These are phyloP conservation scores for Coreoperca whiteheadi DNA, from an alignment of 2,113 vertebrate genomes.

Conservation along the genomic window DNA sequence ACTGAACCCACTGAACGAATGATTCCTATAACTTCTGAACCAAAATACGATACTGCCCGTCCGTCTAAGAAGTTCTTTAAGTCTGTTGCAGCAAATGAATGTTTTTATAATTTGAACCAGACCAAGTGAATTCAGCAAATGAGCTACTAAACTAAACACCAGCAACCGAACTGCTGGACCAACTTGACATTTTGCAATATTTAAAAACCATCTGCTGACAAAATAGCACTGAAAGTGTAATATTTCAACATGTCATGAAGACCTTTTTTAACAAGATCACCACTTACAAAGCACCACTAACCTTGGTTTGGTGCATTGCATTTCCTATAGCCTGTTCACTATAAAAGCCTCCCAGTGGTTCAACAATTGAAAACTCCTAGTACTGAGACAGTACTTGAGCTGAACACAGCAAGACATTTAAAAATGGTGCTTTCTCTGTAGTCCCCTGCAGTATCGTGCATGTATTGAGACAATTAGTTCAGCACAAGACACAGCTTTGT, in stretches of 20 bases:
- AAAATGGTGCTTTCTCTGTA: neutral
- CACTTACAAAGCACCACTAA: neutral
- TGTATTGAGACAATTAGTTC: slow-evolving; percentile 46
- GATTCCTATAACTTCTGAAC: neutral
- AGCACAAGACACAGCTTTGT: slow-evolving; percentile 10
- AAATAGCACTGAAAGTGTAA: neutral
- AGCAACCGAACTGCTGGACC: neutral
- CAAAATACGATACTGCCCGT: neutral
- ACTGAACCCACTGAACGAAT: neutral
- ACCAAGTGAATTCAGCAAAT: neutral
- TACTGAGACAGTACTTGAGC: neutral
- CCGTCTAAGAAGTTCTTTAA: neutral
- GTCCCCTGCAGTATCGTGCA: neutral
- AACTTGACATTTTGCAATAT: neutral
- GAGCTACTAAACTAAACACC: neutral
- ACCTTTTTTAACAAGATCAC: neutral
- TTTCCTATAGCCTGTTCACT: neutral
- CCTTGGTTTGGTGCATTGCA: fast-evolving
- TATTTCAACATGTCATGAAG: neutral
- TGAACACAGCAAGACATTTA: slow-evolving; percentile 1
- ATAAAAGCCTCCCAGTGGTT: neutral
- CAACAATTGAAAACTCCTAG: neutral
- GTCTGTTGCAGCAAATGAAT: neutral
- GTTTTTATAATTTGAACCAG: neutral
- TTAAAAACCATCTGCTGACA: neutral